These are phyloP conservation scores for Colossoma macropomum DNA, from an alignment of 2,113 vertebrate species.

Conservation along the genomic window DNA sequence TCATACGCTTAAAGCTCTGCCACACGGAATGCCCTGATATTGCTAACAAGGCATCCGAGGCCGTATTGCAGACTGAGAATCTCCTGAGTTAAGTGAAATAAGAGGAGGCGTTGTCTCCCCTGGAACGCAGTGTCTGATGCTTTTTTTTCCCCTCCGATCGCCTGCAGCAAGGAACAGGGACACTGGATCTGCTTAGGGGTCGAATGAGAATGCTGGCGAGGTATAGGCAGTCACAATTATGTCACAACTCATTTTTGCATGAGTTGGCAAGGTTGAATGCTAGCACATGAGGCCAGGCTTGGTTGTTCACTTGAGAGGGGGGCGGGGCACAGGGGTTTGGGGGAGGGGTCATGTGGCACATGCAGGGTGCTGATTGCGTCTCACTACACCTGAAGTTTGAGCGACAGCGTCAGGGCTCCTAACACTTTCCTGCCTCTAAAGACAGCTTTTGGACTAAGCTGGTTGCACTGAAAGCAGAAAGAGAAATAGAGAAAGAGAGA, in stretches of 20 bases:
- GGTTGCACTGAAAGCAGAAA: slow-evolving; percentile 97
- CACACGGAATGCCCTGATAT: slow-evolving; percentile 29
- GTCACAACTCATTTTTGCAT: slow-evolving; percentile 77
- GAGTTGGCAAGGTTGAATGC: slow-evolving; percentile 71
- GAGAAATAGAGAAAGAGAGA: slow-evolving; percentile 77
- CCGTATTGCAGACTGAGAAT: slow-evolving; percentile 42
- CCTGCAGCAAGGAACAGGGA: slow-evolving; percentile 39
- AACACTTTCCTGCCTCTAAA: slow-evolving; percentile 89
- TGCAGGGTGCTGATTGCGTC: slow-evolving; percentile 87
- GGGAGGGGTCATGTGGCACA: slow-evolving; percentile 72
- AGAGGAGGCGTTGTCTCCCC: slow-evolving; percentile 32
- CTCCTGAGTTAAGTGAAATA: slow-evolving; percentile 56
- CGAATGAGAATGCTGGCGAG: slow-evolving; percentile 67
- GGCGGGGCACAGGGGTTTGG: not conserved
- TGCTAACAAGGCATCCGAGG: slow-evolving; percentile 40
- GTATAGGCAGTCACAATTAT: slow-evolving; percentile 64
- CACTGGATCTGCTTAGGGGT: slow-evolving; percentile 75
- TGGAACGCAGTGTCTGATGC: slow-evolving; percentile 30
- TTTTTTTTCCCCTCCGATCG: not conserved
- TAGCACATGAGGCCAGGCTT: slow-evolving; percentile 44
- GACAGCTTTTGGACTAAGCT: slow-evolving; percentile 88
- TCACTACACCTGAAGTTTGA: slow-evolving; percentile 84
- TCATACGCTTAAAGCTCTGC: slow-evolving; percentile 12
- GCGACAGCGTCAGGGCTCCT: slow-evolving; percentile 87
- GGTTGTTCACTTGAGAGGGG: slow-evolving; percentile 32